phyloP scores from a whole-genome alignment of 2,888 invertebrate species.

The Eustalomyia histrio region DNA sequence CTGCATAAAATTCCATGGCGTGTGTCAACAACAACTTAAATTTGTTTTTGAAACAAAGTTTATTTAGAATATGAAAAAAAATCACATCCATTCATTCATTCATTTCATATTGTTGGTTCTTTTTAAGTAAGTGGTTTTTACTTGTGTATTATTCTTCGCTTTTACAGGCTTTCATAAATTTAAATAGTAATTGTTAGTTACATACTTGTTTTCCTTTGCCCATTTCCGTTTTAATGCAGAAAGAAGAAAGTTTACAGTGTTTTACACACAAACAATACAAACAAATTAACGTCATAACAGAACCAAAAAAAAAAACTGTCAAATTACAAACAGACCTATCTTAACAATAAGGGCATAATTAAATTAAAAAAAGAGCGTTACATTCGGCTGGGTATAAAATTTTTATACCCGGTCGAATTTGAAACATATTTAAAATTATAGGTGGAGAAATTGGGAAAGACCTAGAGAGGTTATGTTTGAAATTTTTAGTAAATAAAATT shows the following conservation, averaged over 20 bases:
- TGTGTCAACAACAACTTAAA: neutral
- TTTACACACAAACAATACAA: neutral
- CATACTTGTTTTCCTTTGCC: neutral
- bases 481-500: too few relatives aligned
- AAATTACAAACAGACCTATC: conserved; percentile 11
- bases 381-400: too few relatives aligned
- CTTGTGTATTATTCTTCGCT: neutral
- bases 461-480: too few relatives aligned
- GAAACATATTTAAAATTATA: too few relatives aligned
- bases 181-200: conserved; percentile 7
- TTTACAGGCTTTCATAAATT: neutral
- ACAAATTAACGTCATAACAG: neutral
- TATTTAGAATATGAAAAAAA: neutral
- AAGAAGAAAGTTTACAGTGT: neutral
- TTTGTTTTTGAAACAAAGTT: neutral
- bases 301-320: neutral
- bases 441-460: too few relatives aligned
- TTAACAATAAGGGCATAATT: neutral
- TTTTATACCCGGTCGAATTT: too few relatives aligned
- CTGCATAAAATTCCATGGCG: neutral
- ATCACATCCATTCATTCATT: conserved; percentile 1
- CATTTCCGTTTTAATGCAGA: neutral
- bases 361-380: too few relatives aligned
- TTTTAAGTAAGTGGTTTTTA: conserved; percentile 18
- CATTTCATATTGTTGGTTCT: conserved; percentile 4